Evolutionary conservation across 2,888 invertebrate genomes (phyloP).

Genomic region (Ferdinandea cuprea): DNA sequence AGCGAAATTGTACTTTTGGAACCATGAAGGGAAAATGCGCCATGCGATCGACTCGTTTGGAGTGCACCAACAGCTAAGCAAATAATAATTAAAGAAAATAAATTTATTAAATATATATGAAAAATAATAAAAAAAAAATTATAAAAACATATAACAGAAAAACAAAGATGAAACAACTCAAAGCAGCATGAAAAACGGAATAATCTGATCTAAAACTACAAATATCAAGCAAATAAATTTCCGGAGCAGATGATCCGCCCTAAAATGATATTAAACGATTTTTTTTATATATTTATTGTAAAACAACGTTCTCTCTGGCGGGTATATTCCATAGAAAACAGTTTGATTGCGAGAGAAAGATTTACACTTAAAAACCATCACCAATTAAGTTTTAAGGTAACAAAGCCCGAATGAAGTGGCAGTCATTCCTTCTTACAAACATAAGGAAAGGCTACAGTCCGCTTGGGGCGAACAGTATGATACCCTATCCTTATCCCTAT

Average conservation of each 20-base stretch:
- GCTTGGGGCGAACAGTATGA: too few species aligned
- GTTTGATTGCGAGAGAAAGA: too few species aligned
- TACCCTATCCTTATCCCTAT: too few species aligned
- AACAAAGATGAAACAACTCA: neutral
- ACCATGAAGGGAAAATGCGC: slow-evolving; percentile 8
- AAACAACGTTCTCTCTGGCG: too few species aligned
- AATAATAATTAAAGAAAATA: slow-evolving; percentile 46
- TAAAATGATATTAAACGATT: too few species aligned
- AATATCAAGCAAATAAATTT: neutral
- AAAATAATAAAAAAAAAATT: slow-evolving; percentile 32
- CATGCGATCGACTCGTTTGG: slow-evolving; percentile 82
- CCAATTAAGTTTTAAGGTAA: too few species aligned
- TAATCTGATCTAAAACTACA: slow-evolving; percentile 3
- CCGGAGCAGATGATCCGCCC: slow-evolving; percentile 34
- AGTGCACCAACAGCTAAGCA: slow-evolving; percentile 85
- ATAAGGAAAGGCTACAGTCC: too few species aligned
- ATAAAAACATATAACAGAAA: slow-evolving; percentile 22
- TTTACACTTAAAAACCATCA: too few species aligned
- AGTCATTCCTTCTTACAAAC: too few species aligned
- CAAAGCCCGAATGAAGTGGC: too few species aligned
- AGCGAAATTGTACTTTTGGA: slow-evolving; percentile 18
- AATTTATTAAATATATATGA: slow-evolving; percentile 30
- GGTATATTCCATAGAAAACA: too few species aligned
- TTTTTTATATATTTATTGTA: too few species aligned
- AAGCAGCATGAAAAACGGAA: neutral